Evolutionary conservation across 2,113 vertebrate genomes (phyloP).

Genomic region (rabbit (Oryctolagus cuniculus)): DNA sequence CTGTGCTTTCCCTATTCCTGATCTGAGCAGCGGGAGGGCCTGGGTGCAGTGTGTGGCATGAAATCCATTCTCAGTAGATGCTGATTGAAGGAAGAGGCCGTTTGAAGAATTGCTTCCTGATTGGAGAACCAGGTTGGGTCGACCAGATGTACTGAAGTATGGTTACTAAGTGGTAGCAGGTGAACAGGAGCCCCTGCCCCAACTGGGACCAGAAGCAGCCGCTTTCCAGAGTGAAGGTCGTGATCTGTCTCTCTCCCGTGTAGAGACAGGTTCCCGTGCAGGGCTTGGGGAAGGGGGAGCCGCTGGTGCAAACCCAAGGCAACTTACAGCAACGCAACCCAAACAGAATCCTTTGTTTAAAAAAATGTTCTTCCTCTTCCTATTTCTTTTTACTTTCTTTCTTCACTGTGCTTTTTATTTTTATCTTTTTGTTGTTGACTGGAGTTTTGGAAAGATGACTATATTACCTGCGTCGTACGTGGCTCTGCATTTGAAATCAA

Average conservation of each 20-base stretch:
- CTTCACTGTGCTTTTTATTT: background rate
- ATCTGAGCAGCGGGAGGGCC: background rate
- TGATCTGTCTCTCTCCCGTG: background rate
- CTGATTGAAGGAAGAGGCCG: background rate
- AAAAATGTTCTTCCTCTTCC: background rate
- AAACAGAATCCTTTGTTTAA: background rate
- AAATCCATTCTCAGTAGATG: background rate
- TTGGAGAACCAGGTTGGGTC: background rate
- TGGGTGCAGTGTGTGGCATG: background rate
- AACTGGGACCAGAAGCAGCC: background rate
- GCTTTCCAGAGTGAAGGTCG: background rate
- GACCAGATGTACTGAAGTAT: background rate
- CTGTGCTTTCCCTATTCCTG: background rate
- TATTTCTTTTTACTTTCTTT: background rate
- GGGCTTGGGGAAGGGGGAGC: background rate
- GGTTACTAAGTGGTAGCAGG: background rate
- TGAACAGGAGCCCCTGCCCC: background rate
- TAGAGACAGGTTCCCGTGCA: background rate
- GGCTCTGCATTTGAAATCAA: background rate
- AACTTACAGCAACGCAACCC: background rate
- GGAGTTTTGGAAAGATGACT: background rate
- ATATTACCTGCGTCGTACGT: background rate
- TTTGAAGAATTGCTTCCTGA: conserved; percentile 49
- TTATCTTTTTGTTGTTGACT: background rate
- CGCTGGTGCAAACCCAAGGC: background rate